Evolutionary conservation across 2,888 invertebrate species (phyloP).

Genomic region (Xylophagus ater): DNA sequence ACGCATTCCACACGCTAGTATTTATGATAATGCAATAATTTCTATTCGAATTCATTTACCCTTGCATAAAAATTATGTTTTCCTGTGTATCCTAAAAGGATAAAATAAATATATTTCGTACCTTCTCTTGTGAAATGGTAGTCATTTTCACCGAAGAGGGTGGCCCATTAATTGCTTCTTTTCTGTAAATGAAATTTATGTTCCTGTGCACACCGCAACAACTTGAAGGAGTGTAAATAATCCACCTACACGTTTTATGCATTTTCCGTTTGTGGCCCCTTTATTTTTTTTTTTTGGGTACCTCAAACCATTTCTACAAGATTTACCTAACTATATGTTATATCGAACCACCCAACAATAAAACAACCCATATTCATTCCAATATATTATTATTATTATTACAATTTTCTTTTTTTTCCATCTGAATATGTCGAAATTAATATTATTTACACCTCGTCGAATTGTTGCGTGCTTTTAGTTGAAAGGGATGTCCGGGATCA

Average conservation of each 20-base stretch:
- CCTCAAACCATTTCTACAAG: neutral
- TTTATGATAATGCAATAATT: no score
- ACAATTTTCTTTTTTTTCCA: neutral
- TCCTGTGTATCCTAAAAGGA: no score
- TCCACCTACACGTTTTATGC: conserved; percentile 15
- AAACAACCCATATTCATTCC: no score
- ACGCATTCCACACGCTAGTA: no score
- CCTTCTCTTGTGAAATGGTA: no score
- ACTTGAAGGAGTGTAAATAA: conserved; percentile 12
- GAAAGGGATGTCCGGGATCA: no score
- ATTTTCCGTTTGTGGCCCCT: conserved; percentile 7
- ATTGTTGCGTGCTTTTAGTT: conserved; percentile 16
- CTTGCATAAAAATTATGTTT: no score
- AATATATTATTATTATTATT: neutral
- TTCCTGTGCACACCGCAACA: conserved; percentile 10
- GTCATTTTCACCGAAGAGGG: no score
- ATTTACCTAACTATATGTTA: neutral
- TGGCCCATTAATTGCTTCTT: conserved; percentile 17
- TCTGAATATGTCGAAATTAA: conserved; percentile 14
- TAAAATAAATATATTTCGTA: no score
- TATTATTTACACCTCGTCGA: conserved; percentile 16
- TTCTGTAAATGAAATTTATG: conserved; percentile 13
- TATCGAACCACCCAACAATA: conserved; percentile 4
- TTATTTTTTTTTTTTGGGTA: neutral
- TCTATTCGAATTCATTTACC: no score